phyloP scores from a whole-genome alignment of 2,797 vertebrate genomes.

The Lateolabrax maculatus region DNA sequence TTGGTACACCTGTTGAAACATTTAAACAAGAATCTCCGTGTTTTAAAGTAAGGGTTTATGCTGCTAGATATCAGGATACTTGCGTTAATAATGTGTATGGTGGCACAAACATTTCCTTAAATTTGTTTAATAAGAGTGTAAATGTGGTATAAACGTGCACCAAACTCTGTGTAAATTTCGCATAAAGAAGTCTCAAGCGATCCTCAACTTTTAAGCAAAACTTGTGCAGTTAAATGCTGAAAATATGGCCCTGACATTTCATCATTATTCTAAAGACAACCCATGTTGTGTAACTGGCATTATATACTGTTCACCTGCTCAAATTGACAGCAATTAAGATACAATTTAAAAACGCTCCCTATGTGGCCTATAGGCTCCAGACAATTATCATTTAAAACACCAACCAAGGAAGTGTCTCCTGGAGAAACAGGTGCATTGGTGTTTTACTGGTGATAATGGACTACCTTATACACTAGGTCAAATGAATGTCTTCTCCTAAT shows the following conservation, averaged over 20 bases:
- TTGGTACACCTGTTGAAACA: neutral
- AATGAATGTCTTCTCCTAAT: slow-evolving; percentile 77
- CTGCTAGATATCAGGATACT: neutral
- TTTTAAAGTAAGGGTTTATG: neutral
- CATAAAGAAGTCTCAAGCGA: slow-evolving; percentile 1
- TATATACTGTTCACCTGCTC: slow-evolving; percentile 28
- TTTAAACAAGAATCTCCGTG: neutral
- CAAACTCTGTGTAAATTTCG: neutral
- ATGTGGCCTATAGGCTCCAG: slow-evolving; percentile 51
- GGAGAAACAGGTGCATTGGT: slow-evolving; percentile 60
- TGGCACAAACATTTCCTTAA: neutral
- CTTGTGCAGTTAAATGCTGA: slow-evolving; percentile 47
- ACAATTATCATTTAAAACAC: slow-evolving; percentile 54
- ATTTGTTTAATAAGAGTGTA: neutral
- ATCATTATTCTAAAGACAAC: slow-evolving; percentile 44
- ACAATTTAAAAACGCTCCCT: slow-evolving; percentile 41
- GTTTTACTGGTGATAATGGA: slow-evolving; percentile 75
- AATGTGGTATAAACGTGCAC: neutral
- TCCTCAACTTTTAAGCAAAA: slow-evolving; percentile 35
- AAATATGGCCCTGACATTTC: slow-evolving; percentile 40
- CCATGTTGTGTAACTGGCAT: slow-evolving; percentile 45
- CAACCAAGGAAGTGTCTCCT: slow-evolving; percentile 37
- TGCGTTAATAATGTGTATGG: neutral
- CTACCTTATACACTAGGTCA: slow-evolving; percentile 63
- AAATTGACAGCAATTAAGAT: slow-evolving; percentile 78